phyloP scores from a whole-genome alignment of 2,113 vertebrate species.

The Gambusia holbrooki region DNA sequence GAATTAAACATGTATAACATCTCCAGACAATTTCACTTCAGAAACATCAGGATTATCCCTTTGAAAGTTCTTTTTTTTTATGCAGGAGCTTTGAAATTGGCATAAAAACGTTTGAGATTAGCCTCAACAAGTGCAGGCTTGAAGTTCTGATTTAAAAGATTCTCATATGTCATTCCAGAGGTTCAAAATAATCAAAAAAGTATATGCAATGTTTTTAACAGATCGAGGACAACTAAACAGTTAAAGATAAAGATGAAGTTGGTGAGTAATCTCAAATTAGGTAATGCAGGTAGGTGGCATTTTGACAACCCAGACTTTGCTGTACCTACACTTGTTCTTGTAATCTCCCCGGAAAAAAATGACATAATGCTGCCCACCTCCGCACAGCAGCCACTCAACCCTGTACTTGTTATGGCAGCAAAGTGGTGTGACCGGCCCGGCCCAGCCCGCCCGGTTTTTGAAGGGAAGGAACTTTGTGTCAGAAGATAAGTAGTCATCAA shows the following conservation, averaged over 20 bases:
- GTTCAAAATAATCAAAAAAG: neutral
- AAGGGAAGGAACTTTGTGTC: slow-evolving; percentile 45
- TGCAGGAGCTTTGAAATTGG: slow-evolving; percentile 2
- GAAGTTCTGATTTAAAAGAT: slow-evolving; percentile 15
- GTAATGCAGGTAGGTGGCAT: slow-evolving; percentile 59
- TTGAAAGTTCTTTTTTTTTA: slow-evolving; percentile 2
- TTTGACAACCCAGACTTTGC: slow-evolving; percentile 24
- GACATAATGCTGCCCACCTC: slow-evolving; percentile 42
- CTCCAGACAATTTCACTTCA: too few species aligned
- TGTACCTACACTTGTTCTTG: slow-evolving; percentile 19
- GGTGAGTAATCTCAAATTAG: slow-evolving; percentile 33
- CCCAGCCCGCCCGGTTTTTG: slow-evolving; percentile 37
- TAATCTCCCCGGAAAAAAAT: slow-evolving; percentile 30
- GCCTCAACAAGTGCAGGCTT: neutral
- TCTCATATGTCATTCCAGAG: neutral
- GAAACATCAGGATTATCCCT: too few species aligned
- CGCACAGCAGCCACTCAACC: slow-evolving; percentile 23
- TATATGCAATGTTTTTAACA: neutral
- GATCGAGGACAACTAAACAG: neutral
- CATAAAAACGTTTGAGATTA: neutral
- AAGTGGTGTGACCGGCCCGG: slow-evolving; percentile 37
- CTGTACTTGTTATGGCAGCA: slow-evolving; percentile 37
- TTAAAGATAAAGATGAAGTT: neutral
- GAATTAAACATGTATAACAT: too few species aligned
- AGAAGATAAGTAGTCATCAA: slow-evolving; percentile 56